phyloP scores from a whole-genome alignment of 2,888 invertebrate species.

The Furcula furcula region DNA sequence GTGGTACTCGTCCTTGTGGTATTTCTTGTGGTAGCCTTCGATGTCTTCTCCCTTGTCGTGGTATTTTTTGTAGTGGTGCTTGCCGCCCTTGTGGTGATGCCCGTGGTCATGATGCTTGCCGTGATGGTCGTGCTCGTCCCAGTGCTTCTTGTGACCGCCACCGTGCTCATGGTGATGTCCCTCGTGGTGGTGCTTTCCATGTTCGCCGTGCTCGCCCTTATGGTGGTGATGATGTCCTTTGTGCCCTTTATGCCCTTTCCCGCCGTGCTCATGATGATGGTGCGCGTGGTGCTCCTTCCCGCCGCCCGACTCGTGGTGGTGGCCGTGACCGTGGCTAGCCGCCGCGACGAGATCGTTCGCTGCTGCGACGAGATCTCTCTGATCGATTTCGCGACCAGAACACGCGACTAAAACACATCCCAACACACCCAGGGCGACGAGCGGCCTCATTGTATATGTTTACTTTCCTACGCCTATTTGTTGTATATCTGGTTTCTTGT shows the following conservation, averaged over 20 bases:
- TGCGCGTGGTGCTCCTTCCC: conserved; percentile 86
- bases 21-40: conserved; percentile 91
- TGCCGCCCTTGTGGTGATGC: conserved; percentile 89
- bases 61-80: conserved; percentile 90
- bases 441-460: conserved; percentile 65
- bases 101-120: conserved; percentile 89
- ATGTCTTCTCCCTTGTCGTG: conserved; percentile 93
- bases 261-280: conserved; percentile 86
- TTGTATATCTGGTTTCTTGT: conserved; percentile 61
- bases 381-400: conserved; percentile 60
- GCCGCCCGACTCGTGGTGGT: conserved; percentile 84
- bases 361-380: conserved; percentile 27
- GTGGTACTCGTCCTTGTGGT: conserved; percentile 93
- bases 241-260: conserved; percentile 90
- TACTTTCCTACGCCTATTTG: conserved; percentile 37
- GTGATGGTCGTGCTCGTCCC: conserved; percentile 88
- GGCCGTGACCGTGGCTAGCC: conserved; percentile 70
- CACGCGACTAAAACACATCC: conserved; percentile 59
- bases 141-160: conserved; percentile 90
- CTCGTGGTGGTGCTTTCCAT: conserved; percentile 89
- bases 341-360: conserved; percentile 72
- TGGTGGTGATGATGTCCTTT: conserved; percentile 89
- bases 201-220: conserved; percentile 88
- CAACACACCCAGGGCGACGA: conserved; percentile 64
- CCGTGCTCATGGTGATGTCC: conserved; percentile 89